Base-by-base conservation (phyloP, 2,797 vertebrate species). In the Danio jaintianensis region DNA sequence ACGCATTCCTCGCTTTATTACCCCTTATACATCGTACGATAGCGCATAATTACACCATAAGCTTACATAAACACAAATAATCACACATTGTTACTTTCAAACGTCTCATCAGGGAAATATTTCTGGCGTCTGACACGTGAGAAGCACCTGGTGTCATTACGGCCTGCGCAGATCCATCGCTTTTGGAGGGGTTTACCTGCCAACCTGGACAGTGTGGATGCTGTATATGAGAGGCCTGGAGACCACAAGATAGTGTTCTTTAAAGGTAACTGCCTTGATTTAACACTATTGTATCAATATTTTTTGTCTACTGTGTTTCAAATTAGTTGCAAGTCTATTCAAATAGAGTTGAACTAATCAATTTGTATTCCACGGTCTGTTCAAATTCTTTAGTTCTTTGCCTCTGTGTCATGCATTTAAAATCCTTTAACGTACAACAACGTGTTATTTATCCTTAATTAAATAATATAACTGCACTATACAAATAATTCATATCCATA, bases 161-260 rank as follows among this genome's bases (percentile, higher is more conserved):
- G 94, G 86, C 97, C 97, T 0, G 97, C 97, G 40, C 95, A 97
- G 92, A 95, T 98, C 88, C 96, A 97, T 47, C 96, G 96, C 4
- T 99, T 99, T 93, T 99, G 98, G 98, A 92, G 96, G 68, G 98
- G 98, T 7, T 92, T 99, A 20, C 97, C 98, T 0, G 83, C 91
- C 73, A 96, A 96, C 80, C 90, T 99, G 90, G 96, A 98, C 84
- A 91, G 95, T 0, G 93, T 99, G 90, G 98, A 99, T 0, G 96
- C 97, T 0, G 96, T 98, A 6, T 99, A 98, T 0, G 97, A 99
- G 91, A 93, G 97, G 67, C 93, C 94, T 3, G 94, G 91, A 0
- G 97, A 99, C 88, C 97, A 99, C 87, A 98, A 96, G 89, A 99
- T 99, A 0, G 93, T 99, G 72, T 99, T 99, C 91, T 98, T 99